Conservation (phyloP, 2,113 vertebrate species). For the Parotia lawesii region DNA sequence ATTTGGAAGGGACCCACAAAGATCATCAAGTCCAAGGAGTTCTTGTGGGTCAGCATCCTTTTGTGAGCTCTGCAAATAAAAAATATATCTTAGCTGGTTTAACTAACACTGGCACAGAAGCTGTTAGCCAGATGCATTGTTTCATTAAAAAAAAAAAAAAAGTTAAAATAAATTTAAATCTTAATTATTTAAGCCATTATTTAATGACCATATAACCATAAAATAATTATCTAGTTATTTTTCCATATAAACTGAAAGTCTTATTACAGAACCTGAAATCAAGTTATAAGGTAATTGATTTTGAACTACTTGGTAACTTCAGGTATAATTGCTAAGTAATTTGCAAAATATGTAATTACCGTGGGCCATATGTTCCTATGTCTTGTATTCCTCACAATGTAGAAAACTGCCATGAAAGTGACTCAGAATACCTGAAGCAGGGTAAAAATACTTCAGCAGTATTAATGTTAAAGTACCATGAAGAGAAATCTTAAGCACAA, state of each 20-base stretch:
- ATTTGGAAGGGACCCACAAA: neutral
- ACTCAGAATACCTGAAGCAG: neutral
- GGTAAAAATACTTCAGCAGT: neutral
- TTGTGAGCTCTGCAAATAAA: neutral
- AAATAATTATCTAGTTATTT: constrained; percentile 46
- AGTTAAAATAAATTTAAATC: neutral
- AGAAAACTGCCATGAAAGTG: neutral
- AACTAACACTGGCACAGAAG: neutral
- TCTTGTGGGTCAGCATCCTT: neutral
- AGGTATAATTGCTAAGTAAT: constrained; percentile 46
- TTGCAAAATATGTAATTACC: constrained; percentile 53
- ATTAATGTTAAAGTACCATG: neutral
- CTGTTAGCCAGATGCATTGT: neutral
- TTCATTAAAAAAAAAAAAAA: neutral
- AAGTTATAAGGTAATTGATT: constrained; percentile 37
- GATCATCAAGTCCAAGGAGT: neutral
- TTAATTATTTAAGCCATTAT: neutral
- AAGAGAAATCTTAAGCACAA: neutral
- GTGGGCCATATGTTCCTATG: neutral
- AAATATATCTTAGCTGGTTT: neutral
- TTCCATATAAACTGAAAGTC: neutral
- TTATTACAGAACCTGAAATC: constrained; percentile 11
- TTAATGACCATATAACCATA: constrained; percentile 15
- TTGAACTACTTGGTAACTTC: constrained; percentile 47
- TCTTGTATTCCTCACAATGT: neutral